These are phyloP conservation scores for Onthophagus taurus DNA, from an alignment of 1,140 invertebrate genomes.

Conservation along the genomic window DNA sequence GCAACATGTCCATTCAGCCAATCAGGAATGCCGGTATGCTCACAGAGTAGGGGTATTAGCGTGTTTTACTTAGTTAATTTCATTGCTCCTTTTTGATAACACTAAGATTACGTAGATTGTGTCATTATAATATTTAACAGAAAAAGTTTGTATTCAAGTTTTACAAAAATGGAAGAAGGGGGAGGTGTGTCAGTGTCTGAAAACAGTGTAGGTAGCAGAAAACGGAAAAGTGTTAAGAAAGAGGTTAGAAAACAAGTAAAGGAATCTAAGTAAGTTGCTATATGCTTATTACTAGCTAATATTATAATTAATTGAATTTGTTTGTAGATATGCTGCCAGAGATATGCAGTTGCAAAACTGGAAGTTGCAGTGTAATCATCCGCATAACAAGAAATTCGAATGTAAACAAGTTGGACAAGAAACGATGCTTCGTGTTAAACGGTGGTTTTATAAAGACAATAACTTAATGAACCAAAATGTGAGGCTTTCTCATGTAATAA, in stretches of 20 bases:
- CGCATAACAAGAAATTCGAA: background rate
- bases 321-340: background rate
- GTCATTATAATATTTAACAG: slow-evolving; percentile 6
- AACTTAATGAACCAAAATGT: slow-evolving; percentile 3
- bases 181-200: background rate
- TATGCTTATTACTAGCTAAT: slow-evolving; percentile 1
- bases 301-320: background rate
- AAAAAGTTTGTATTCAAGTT: background rate
- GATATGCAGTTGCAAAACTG: background rate
- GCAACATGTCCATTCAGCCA: too few relatives aligned
- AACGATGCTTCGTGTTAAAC: background rate
- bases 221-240: background rate
- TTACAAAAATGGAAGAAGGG: background rate
- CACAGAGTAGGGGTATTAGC: background rate
- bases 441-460: slow-evolving; percentile 6
- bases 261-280: background rate
- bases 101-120: background rate
- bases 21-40: too few relatives aligned
- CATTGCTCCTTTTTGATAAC: background rate
- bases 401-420: background rate
- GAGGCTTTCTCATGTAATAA: slow-evolving; percentile 4
- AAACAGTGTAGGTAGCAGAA: background rate
- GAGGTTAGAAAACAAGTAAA: background rate
- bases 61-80: slow-evolving; percentile 1
- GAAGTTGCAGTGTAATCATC: slow-evolving; percentile 1